Evolutionary conservation across 2,113 vertebrate species (phyloP).

Genomic region (Myotis brandtii): DNA sequence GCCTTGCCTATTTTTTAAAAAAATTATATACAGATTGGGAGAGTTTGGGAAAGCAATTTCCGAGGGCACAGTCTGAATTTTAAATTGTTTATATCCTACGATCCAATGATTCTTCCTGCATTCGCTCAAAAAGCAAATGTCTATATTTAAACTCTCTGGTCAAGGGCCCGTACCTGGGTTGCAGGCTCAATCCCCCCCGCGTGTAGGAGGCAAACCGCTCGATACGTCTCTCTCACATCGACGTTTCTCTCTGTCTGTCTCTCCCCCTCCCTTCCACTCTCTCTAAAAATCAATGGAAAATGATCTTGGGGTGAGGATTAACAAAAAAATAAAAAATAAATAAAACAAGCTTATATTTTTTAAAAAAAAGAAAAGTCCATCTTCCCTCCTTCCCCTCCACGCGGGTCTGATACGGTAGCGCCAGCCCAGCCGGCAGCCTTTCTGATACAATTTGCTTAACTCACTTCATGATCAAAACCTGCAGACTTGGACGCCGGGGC

Average conservation of each 20-base stretch:
- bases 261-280: too few species aligned
- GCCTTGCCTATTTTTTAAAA: neutral
- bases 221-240: too few species aligned
- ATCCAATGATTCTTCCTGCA: neutral
- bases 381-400: neutral
- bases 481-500: neutral
- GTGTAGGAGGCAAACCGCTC: too few species aligned
- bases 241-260: too few species aligned
- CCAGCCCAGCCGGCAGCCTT: neutral
- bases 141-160: neutral
- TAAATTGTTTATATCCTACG: neutral
- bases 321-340: too few species aligned
- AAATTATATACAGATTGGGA: neutral
- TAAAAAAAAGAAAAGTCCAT: neutral
- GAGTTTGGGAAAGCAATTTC: neutral
- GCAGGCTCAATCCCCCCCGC: too few species aligned
- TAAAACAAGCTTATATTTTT: too few species aligned
- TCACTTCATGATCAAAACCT: conserved; percentile 46
- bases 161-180: too few species aligned
- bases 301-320: too few species aligned
- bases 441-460: conserved; percentile 4
- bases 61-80: neutral
- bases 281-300: too few species aligned
- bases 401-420: neutral
- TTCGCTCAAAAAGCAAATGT: neutral